Percentiles rank a stretch among this genome's conserved stretches.
Evolutionary conservation across 2,888 invertebrate species (phyloP).

Genomic region (Tachina fera): DNA sequence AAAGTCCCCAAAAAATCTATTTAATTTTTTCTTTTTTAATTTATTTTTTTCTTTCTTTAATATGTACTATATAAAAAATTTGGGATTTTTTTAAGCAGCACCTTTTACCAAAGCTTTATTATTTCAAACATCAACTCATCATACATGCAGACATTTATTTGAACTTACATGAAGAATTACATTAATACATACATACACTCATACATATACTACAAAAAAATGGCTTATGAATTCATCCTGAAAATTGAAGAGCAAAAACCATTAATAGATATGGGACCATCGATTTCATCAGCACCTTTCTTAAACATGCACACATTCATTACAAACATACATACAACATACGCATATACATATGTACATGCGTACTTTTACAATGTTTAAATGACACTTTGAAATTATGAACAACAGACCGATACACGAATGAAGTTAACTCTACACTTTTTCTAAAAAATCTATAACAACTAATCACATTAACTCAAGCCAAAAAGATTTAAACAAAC

Average conservation of each 20-base stretch:
- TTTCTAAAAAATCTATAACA: conserved; percentile 36
- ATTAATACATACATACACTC: neutral
- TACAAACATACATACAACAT: conserved; percentile 3
- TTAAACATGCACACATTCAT: neutral
- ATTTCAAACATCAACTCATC: conserved; percentile 34
- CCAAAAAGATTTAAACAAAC: conserved; percentile 56
- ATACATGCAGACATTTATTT: conserved; percentile 8
- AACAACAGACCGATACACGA: neutral
- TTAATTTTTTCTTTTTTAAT: conserved; percentile 10
- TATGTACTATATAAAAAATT: conserved; percentile 14
- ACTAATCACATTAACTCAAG: conserved; percentile 21
- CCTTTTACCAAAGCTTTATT: conserved; percentile 48
- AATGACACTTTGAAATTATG: neutral
- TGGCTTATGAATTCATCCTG: conserved; percentile 29
- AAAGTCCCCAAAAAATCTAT: conserved; percentile 25
- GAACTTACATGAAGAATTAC: neutral
- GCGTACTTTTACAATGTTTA: conserved; percentile 8
- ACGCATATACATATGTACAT: neutral
- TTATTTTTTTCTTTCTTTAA: conserved; percentile 33
- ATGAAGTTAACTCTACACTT: conserved; percentile 17
- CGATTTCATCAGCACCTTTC: conserved; percentile 32
- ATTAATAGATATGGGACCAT: neutral
- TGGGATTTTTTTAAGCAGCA: conserved; percentile 50
- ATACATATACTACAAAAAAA: neutral
- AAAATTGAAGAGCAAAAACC: neutral